Evolutionary conservation across 2,888 invertebrate genomes (phyloP).

Genomic region (Xylota sylvarum): DNA sequence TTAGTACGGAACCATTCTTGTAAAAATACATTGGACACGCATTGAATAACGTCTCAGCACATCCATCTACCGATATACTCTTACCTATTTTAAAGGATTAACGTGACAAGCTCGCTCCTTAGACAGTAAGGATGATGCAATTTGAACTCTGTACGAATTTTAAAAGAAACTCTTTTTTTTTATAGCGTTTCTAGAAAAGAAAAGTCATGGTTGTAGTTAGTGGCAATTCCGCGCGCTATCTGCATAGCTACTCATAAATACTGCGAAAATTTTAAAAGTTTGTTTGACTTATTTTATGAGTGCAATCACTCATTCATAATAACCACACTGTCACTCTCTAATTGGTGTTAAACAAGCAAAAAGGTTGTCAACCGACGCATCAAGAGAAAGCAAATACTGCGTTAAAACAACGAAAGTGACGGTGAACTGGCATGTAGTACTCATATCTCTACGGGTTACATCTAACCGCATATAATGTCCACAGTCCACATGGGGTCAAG

Average conservation of each 20-base stretch:
- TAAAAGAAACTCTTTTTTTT: no score
- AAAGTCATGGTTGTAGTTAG: no score
- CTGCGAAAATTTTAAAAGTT: not conserved
- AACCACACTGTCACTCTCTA: not conserved
- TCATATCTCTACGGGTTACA: not conserved
- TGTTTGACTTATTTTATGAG: not conserved
- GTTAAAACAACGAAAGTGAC: not conserved
- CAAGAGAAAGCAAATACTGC: not conserved
- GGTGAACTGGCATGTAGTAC: not conserved
- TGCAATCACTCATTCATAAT: not conserved
- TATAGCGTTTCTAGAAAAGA: no score
- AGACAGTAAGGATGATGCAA: no score
- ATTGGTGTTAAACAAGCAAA: not conserved
- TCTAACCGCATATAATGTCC: not conserved
- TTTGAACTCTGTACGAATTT: no score
- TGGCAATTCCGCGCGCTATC: no score
- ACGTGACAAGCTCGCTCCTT: no score
- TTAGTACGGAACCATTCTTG: no score
- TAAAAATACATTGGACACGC: no score
- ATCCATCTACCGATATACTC: no score
- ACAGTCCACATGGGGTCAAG: conserved; percentile 8
- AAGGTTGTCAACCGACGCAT: not conserved
- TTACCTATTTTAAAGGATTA: no score
- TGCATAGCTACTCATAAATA: not conserved
- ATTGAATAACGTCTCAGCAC: no score